phyloP scores from a whole-genome alignment of 2,113 vertebrate genomes.

The Orthochromis indermauri region DNA sequence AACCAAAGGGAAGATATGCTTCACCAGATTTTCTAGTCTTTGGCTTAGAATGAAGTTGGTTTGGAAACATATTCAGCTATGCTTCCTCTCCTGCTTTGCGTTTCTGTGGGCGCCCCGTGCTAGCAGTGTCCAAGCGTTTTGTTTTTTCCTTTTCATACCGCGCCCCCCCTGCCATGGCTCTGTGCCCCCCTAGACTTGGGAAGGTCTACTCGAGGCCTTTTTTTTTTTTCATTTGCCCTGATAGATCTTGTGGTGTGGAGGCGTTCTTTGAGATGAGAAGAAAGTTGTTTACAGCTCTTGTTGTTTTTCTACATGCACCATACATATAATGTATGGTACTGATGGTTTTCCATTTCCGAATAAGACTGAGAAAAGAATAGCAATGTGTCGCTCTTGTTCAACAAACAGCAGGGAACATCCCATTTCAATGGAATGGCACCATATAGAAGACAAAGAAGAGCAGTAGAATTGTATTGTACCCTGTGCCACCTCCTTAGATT shows the following conservation, averaged over 20 bases:
- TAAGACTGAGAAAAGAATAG: neutral
- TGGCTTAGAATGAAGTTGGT: neutral
- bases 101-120: accelerated
- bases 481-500: neutral
- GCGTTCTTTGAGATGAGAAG: neutral
- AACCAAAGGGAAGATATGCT: accelerated
- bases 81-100: neutral
- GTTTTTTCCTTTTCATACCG: neutral
- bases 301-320: neutral
- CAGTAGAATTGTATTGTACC: neutral
- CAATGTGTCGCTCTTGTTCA: neutral
- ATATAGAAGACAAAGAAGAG: neutral
- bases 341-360: neutral
- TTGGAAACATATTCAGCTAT: neutral
- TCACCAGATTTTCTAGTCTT: neutral
- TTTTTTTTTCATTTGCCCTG: neutral
- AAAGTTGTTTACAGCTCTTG: neutral
- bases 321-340: neutral
- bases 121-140: neutral
- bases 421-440: neutral
- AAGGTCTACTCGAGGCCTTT: neutral
- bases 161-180: too few species aligned
- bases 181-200: neutral
- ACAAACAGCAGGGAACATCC: neutral
- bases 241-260: neutral